A percentile compares a stretch with the other conserved stretches of the same genome.
phyloP scores from a whole-genome alignment of 2,888 invertebrate species.

The Catocala fraxini region DNA sequence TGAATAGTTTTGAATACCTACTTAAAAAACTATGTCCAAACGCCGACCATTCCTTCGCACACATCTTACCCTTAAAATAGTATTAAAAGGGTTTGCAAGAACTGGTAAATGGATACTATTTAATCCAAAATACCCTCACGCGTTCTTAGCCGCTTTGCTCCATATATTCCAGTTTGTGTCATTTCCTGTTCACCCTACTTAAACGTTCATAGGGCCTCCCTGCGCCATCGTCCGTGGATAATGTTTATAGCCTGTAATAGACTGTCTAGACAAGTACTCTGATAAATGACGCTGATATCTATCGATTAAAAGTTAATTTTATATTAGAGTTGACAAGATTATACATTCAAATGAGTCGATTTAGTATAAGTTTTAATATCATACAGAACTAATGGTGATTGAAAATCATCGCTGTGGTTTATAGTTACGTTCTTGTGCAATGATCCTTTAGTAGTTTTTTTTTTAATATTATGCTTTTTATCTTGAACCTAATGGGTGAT shows the following conservation, averaged over 20 bases:
- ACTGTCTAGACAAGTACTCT: constrained; percentile 13
- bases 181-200: constrained; percentile 21
- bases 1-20: no score
- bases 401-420: no score
- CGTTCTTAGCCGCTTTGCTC: constrained; percentile 10
- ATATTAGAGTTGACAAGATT: not conserved
- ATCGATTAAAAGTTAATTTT: constrained; percentile 3
- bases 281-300: constrained; percentile 2
- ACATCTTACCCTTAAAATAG: no score
- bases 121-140: constrained; percentile 5
- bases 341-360: no score
- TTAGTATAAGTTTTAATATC: no score
- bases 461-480: no score
- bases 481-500: no score
- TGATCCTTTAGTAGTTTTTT: no score
- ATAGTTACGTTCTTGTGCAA: no score
- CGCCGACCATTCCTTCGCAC: no score
- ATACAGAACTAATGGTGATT: no score
- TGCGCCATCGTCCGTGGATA: constrained; percentile 16
- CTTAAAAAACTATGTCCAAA: no score
- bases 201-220: constrained; percentile 21
- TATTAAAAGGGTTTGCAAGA: not conserved
- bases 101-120: constrained; percentile 9
- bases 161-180: constrained; percentile 16
- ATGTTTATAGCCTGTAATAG: constrained; percentile 19